A percentile compares a stretch with the other conserved stretches of the same genome.
Evolutionary conservation across 2,113 vertebrate genomes (phyloP).

Genomic region (Labeo rohita): DNA sequence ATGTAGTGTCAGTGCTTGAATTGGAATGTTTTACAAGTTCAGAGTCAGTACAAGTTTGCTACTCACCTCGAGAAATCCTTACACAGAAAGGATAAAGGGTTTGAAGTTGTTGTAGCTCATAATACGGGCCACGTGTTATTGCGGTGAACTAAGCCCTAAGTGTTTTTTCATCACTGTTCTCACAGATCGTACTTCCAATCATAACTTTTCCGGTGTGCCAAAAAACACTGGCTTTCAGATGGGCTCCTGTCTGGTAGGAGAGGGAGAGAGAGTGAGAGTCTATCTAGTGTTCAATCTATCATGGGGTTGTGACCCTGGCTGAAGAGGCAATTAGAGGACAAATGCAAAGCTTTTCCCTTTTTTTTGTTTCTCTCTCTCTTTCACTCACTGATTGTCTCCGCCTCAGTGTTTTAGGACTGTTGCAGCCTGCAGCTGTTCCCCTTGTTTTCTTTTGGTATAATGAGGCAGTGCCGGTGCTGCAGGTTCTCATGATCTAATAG

Average conservation of each 20-base stretch:
- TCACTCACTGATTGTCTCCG: conserved; percentile 1
- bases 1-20: not conserved
- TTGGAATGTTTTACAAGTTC: not conserved
- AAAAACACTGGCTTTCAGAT: conserved; percentile 38
- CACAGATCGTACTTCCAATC: conserved; percentile 36
- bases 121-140: not conserved
- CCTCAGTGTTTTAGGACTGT: not conserved
- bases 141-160: not conserved
- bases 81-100: conserved; percentile 11
- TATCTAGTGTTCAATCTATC: conserved; percentile 42
- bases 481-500: conserved; percentile 62
- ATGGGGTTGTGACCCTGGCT: conserved; percentile 32
- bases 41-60: not conserved
- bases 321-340: conserved; percentile 46
- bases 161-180: conserved; percentile 32
- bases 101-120: not conserved
- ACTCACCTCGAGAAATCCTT: not conserved
- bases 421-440: conserved; percentile 48
- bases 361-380: not conserved
- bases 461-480: conserved; percentile 47
- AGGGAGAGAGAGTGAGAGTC: conserved; percentile 24
- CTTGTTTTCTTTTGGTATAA: conserved; percentile 47
- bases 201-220: conserved; percentile 23
- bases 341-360: not conserved
- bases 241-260: conserved; percentile 46